Base-by-base conservation (phyloP, 2,797 vertebrate genomes). In the Smutsia gigantea region DNA sequence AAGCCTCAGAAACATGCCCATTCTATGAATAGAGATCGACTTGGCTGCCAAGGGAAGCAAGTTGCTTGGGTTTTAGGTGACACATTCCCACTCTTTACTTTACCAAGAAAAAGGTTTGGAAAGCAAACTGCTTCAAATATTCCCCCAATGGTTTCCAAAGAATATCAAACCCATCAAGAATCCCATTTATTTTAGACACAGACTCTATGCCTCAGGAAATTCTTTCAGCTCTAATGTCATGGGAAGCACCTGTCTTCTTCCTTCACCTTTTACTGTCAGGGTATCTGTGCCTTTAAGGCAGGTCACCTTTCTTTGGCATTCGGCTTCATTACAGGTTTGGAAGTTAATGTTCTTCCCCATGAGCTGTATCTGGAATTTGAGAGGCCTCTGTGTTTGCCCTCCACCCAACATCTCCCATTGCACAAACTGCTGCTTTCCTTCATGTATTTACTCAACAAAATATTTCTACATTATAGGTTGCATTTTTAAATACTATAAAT, bases 1-100 rank as follows among this genome's bases (percentile, higher is more conserved):
- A 68, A 97, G 96, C 94, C 90, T 96, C 96, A 19, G 46, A 57
- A 92, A 94, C 97, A 93, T 96, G 97, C 94, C 95, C 95, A 97
- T 95, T 97, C 97, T 97, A 98, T 97, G 97, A 98, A 97, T 96
- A 97, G 97, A 97, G 96, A 97, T 97, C 86, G 96, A 94, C 92
- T 98, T 92, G 87, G 75, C 89, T 93, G 74, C 95, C 97, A 59
- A 79, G 96, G 97, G 96, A 97, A 94, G 87, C 72, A 23, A 77
- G 57, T 42, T 96, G 85, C 89, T 88, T 34, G 87, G 92, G 90
- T 72, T 97, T 97, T 96, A 85, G 94, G 94, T 94, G 96, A 97
- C 94, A 83, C 18, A 29, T 75, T 86, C 72, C 74, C 25, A 42
- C 84, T 97, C 92, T 94, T 94, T 95, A 92, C 79, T 71, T 93